Conservation (phyloP, 2,888 invertebrate species). For the Sarcophaga subvicina region DNA sequence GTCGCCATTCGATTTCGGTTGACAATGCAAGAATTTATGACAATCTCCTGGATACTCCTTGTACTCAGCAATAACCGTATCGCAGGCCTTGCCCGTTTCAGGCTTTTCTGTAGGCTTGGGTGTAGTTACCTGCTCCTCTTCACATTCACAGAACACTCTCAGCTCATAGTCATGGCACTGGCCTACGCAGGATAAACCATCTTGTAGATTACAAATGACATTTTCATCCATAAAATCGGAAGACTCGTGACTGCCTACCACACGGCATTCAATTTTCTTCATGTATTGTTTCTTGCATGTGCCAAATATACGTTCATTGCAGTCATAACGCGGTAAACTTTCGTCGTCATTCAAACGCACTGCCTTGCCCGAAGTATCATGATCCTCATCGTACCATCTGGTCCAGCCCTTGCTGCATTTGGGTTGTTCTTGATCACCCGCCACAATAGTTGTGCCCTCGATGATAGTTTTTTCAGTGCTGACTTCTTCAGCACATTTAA, state of each 20-base stretch:
- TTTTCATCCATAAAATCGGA: slow-evolving; percentile 88
- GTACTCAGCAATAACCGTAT: slow-evolving; percentile 83
- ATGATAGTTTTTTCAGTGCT: slow-evolving; percentile 42
- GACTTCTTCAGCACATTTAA: slow-evolving; percentile 83
- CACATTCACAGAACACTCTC: slow-evolving; percentile 87
- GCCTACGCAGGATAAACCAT: slow-evolving; percentile 87
- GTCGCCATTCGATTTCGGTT: slow-evolving; percentile 81
- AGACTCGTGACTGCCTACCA: slow-evolving; percentile 84
- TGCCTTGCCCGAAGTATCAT: slow-evolving; percentile 73
- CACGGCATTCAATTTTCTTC: slow-evolving; percentile 89
- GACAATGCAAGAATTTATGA: slow-evolving; percentile 87
- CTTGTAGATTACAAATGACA: slow-evolving; percentile 89
- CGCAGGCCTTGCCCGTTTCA: slow-evolving; percentile 74
- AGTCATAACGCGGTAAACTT: slow-evolving; percentile 79
- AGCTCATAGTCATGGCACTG: slow-evolving; percentile 92
- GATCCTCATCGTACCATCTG: slow-evolving; percentile 87
- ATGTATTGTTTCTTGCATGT: slow-evolving; percentile 86
- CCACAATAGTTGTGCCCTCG: slow-evolving; percentile 73
- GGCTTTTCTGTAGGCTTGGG: slow-evolving; percentile 74
- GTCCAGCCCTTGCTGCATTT: slow-evolving; percentile 90
- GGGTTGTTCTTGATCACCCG: slow-evolving; percentile 75
- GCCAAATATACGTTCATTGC: slow-evolving; percentile 81
- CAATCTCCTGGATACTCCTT: slow-evolving; percentile 86
- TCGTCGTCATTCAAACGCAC: slow-evolving; percentile 78
- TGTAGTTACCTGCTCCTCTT: slow-evolving; percentile 63